A percentile compares a stretch with the other conserved stretches of the same genome.
phyloP scores from a whole-genome alignment of 1,140 invertebrate genomes.

The Drosophila oshimai region DNA sequence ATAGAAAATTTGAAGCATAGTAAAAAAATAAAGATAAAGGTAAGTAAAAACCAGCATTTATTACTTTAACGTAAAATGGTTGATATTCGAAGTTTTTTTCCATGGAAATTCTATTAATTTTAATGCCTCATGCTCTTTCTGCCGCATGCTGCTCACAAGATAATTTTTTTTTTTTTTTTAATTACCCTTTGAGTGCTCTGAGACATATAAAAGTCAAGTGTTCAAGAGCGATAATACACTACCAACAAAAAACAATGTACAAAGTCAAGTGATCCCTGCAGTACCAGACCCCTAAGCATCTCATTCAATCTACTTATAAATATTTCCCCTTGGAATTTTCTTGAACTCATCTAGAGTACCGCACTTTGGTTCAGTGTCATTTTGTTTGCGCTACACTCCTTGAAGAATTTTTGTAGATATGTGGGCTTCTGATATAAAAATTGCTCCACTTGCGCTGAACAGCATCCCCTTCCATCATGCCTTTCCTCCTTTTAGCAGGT shows the following conservation, averaged over 20 bases:
- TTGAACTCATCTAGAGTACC: conserved; percentile 5
- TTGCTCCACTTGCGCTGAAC: conserved; percentile 27
- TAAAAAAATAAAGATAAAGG: background rate
- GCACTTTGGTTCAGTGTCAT: background rate
- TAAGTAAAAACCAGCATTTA: background rate
- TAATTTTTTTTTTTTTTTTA: background rate
- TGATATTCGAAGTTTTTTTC: background rate
- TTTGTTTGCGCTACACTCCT: conserved; percentile 12
- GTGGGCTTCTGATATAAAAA: conserved; percentile 42
- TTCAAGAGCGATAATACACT: background rate
- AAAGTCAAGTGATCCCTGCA: conserved; percentile 12
- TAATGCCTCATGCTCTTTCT: background rate
- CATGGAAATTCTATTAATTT: background rate
- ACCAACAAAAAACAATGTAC: background rate
- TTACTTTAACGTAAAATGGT: no score
- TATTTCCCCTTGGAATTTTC: conserved; percentile 1
- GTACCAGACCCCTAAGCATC: background rate
- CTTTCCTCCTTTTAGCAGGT: conserved; percentile 32
- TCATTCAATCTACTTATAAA: background rate
- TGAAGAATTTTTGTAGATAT: conserved; percentile 15
- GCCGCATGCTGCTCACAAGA: no score
- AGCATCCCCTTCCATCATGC: background rate
- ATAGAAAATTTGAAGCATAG: no score
- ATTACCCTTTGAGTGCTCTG: background rate
- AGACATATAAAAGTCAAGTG: background rate